Evolutionary conservation across 1,140 invertebrate genomes (phyloP).

Genomic region (Apis laboriosa): DNA sequence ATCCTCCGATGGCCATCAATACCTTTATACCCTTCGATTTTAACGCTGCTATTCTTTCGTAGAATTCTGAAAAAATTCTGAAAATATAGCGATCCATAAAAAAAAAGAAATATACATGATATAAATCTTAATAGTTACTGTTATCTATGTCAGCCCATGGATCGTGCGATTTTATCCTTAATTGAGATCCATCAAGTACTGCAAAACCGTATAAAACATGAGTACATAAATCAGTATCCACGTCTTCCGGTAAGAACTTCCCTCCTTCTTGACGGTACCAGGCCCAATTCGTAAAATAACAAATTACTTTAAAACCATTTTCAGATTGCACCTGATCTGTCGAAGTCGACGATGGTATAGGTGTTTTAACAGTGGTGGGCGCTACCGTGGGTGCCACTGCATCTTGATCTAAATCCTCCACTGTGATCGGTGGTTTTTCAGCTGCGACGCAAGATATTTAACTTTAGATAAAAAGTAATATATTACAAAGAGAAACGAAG

Average conservation of each 20-base stretch:
- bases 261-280: conserved; percentile 84
- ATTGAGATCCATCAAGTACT: conserved; percentile 81
- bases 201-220: conserved; percentile 88
- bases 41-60: conserved; percentile 82
- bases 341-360: conserved; percentile 4
- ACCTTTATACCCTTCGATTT: conserved; percentile 83
- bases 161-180: conserved; percentile 83
- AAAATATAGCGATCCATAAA: background rate
- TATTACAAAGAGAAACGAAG: background rate
- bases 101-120: background rate
- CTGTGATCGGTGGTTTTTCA: background rate
- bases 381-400: conserved; percentile 56
- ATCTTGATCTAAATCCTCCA: background rate
- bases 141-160: conserved; percentile 85
- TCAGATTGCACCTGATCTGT: conserved; percentile 21
- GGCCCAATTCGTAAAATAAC: conserved; percentile 86
- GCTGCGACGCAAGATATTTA: background rate
- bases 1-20: conserved; percentile 84
- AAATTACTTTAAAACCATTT: conserved; percentile 83
- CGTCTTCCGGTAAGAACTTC: conserved; percentile 83
- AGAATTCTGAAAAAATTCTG: conserved; percentile 79
- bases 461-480: no score
- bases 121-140: conserved; percentile 71
- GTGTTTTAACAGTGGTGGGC: background rate
- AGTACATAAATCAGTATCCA: conserved; percentile 85